Evolutionary conservation across 2,888 invertebrate species (phyloP), one percentile per base, ranked within the genome.

Genomic region (Gerosis bhagava): DNA sequence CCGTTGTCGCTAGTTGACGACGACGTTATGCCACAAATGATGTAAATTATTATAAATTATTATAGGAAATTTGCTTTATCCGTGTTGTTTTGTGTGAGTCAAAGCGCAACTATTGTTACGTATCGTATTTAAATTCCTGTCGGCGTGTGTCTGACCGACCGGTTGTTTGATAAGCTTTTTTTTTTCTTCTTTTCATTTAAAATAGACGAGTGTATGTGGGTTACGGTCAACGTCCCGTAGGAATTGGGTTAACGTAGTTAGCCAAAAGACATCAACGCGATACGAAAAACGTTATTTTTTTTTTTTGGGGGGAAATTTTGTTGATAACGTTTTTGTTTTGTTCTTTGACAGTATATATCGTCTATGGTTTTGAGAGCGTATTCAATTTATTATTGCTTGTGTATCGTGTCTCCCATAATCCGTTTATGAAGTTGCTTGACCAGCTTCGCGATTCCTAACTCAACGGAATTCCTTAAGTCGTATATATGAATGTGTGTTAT

Each of bases 1-100:
- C 65, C 64, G 55, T 60, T 56, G 64, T 65, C 67, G 70, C 59
- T 60, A 56, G 56, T 64, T 65, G 61, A 67, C 55, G 55, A 59
- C 65, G 61, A 67, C 55, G 55, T 59, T 56, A 59, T 52, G 57
- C 58, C 60, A 57, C 53, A 55, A 61, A 60, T 80, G 73, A 81
- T 81, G 82, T 80, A 80, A 83, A 82, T 83, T 82, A 73, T 68
- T 63, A 77, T 77, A 19, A 5, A 73, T 76, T 76, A 80, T 80
- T 77, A 78, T 75, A 71, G 65, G 65, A 36, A 46, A 36, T 41
- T 46, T 37, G 22, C 47, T 29, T 40, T 40, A 40, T 40, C 24
- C 34, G 22, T 24, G 37, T 19, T 21, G n/a, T n/a, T n/a, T n/a
- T n/a, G n/a, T n/a, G 19, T 29, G 32, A 25, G 39, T 39, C 16